Percentiles rank a stretch among this genome's conserved stretches.
These are phyloP conservation scores for Gulo gulo DNA, from an alignment of 2,113 vertebrate species.

Conservation along the genomic window DNA sequence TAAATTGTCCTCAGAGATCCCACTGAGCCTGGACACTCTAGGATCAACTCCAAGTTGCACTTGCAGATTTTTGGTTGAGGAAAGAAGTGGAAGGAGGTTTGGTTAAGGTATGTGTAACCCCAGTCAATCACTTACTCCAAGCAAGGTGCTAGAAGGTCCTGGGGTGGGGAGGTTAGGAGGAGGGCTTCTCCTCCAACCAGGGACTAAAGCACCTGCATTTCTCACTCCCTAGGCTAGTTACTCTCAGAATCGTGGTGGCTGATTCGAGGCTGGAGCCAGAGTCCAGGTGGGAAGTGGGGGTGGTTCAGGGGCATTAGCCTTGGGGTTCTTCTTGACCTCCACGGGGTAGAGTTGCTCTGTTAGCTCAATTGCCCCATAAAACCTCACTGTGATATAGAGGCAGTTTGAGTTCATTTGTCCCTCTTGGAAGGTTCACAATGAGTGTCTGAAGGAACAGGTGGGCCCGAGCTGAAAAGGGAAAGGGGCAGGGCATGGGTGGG, in stretches of 20 bases:
- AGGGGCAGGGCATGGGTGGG: background rate
- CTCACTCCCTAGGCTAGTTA: background rate
- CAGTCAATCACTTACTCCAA: background rate
- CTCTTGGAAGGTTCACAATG: background rate
- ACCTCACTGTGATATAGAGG: background rate
- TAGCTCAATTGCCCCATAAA: conserved; percentile 64
- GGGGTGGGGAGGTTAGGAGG: too few species aligned
- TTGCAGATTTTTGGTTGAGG: background rate
- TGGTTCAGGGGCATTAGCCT: background rate
- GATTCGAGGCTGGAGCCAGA: background rate
- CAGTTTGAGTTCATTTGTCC: conserved; percentile 56
- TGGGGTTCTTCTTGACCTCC: conserved; percentile 44
- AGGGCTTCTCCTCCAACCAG: background rate
- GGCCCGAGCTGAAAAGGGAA: background rate
- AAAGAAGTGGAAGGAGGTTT: background rate
- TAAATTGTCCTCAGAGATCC: background rate
- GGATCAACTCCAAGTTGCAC: background rate
- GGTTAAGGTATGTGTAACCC: background rate
- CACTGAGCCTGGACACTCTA: background rate
- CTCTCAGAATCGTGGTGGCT: background rate
- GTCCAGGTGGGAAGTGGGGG: background rate
- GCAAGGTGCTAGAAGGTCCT: background rate
- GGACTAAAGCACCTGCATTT: background rate
- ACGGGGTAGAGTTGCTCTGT: background rate
- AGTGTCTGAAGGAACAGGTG: background rate